Conservation (phyloP, 2,888 invertebrate species). For the Epinotia demarniana region DNA sequence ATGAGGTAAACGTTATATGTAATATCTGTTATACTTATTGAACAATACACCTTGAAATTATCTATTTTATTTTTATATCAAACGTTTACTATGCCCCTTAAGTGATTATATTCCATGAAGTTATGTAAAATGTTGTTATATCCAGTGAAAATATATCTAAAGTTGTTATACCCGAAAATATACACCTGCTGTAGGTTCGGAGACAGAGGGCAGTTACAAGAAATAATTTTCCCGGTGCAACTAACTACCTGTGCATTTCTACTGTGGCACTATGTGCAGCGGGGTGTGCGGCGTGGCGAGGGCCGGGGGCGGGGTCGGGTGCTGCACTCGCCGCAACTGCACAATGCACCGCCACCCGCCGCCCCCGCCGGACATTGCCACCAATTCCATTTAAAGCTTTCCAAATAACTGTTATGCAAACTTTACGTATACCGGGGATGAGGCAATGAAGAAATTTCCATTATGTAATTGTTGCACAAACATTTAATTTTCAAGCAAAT, state of each 20-base stretch:
- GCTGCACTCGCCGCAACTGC: slow-evolving; percentile 68
- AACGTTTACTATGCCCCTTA: too few relatives aligned
- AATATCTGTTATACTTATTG: too few relatives aligned
- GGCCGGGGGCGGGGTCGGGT: slow-evolving; percentile 50
- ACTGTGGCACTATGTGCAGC: slow-evolving; percentile 48
- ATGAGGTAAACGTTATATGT: too few relatives aligned
- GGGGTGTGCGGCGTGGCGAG: slow-evolving; percentile 48
- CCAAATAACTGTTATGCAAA: slow-evolving; percentile 56
- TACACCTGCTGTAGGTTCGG: too few relatives aligned
- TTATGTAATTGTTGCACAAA: slow-evolving; percentile 30
- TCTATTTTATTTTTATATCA: too few relatives aligned
- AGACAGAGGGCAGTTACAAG: too few relatives aligned
- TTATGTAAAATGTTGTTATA: too few relatives aligned
- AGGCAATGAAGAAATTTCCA: slow-evolving; percentile 23
- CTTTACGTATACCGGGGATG: slow-evolving; percentile 28
- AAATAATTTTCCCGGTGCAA: background rate
- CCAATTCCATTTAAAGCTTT: slow-evolving; percentile 65
- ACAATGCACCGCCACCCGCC: slow-evolving; percentile 55
- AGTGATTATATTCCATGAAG: too few relatives aligned
- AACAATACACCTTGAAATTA: too few relatives aligned
- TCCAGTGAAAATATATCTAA: too few relatives aligned
- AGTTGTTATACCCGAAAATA: too few relatives aligned
- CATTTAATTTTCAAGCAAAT: background rate
- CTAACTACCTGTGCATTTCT: slow-evolving; percentile 31
- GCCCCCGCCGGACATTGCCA: slow-evolving; percentile 70